These are phyloP conservation scores for Sebastes itinus DNA, from an alignment of 2,797 vertebrate species.

Conservation along the genomic window DNA sequence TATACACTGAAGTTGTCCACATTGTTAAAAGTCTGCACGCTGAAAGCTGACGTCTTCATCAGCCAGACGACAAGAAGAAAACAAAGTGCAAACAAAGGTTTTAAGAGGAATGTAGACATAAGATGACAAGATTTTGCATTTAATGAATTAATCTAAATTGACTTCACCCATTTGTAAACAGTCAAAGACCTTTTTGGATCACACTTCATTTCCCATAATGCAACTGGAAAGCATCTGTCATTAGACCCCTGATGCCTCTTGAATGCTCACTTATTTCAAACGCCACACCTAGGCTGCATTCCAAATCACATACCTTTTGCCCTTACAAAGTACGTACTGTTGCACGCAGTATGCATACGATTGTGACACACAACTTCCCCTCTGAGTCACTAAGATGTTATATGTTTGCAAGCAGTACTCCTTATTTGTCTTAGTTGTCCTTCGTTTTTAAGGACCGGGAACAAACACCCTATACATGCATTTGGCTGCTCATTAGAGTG, in stretches of 20 bases:
- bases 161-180: neutral
- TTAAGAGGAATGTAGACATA: no score
- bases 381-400: no score
- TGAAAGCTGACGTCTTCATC: neutral
- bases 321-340: no score
- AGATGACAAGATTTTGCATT: neutral
- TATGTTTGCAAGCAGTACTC: no score
- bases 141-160: neutral
- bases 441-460: neutral
- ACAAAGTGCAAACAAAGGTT: neutral
- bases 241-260: neutral
- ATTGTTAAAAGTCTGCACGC: neutral
- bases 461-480: neutral
- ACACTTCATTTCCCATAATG: neutral
- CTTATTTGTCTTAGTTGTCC: neutral
- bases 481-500: neutral
- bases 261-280: no score
- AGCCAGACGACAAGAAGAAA: neutral
- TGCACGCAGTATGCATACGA: no score
- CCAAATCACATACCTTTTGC: no score
- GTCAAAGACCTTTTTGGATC: neutral
- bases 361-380: no score
- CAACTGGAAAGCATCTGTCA: neutral
- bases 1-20: fast-evolving
- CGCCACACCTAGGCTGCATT: neutral